Base-by-base conservation (phyloP, 2,797 vertebrate genomes). In the Geotrypetes seraphini region DNA sequence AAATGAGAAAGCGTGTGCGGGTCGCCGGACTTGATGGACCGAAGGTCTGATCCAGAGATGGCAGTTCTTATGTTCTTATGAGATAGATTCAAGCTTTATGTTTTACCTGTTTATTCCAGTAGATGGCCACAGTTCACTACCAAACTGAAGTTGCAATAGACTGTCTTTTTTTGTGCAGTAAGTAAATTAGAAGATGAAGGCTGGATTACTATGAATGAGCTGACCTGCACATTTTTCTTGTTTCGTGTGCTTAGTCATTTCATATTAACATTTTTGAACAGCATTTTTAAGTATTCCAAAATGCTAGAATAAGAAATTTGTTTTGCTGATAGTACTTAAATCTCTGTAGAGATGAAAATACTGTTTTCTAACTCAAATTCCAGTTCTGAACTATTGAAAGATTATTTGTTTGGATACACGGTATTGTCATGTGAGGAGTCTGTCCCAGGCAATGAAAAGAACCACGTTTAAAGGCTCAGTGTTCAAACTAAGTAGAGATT, bases 81-180 rank as follows among this genome's bases (percentile, higher is more conserved):
- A n/a, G n/a, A n/a, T n/a, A n/a, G n/a, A n/a, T 60, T 57, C 36
- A 60, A 16, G 56, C 28, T 80, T 74, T 78, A n/a, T n/a, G 78
- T 72, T 69, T 59, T 83, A 72, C 63, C 76, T 50, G 25, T 60
- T 80, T 73, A 67, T 70, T 73, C 73, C 88, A 88, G 83, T 83
- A 90, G 88, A 86, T 88, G 88, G 87, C 84, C 82, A 84, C 66
- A 87, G 79, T 69, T 86, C 72, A 82, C 81, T 84, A 80, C 66
- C 54, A 66, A 67, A 84, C 56, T 66, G 65, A 57, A 56, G 53
- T 57, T 66, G 30, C 55, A 63, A 66, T 69, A 68, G 69, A 55
- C 10, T 9, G 10, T 9, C 22, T 74, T 69, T 74, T 69, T 79
- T 35, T 72, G 67, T 70, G 60, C 67, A 77, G 69, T 75, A 75